phyloP scores from a whole-genome alignment of 2,888 invertebrate species.

The Drosophila siamana region DNA sequence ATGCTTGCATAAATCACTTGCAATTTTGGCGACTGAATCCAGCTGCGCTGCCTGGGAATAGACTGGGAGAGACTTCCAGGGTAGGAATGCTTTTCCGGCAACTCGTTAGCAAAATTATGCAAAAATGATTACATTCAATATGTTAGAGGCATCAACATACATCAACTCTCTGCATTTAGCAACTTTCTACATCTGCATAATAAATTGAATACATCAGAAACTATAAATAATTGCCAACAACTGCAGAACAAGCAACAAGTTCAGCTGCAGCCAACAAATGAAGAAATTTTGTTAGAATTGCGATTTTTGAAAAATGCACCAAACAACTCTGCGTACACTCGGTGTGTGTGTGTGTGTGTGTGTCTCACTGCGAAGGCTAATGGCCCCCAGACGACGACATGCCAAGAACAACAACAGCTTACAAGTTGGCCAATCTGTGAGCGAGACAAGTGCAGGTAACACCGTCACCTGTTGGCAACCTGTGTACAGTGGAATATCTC shows the following conservation, averaged over 20 bases:
- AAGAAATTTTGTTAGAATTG: constrained; percentile 80
- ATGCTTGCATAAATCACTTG: constrained; percentile 6
- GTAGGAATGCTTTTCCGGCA: constrained; percentile 40
- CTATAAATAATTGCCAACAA: constrained; percentile 80
- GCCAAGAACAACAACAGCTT: constrained; percentile 41
- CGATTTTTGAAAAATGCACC: constrained; percentile 57
- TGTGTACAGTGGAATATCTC: constrained; percentile 35
- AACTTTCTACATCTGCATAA: constrained; percentile 76
- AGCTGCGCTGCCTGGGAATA: background rate
- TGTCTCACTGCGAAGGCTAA: constrained; percentile 65
- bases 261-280: constrained; percentile 71
- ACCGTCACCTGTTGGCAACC: constrained; percentile 46
- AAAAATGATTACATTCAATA: constrained; percentile 65
- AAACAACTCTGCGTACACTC: constrained; percentile 4
- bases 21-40: constrained; percentile 6
- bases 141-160: constrained; percentile 69
- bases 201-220: constrained; percentile 79
- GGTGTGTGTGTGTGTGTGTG: constrained; percentile 15
- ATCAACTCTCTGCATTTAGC: constrained; percentile 74
- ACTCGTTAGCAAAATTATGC: constrained; percentile 50
- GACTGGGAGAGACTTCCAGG: constrained; percentile 4
- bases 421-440: constrained; percentile 66
- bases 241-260: constrained; percentile 73
- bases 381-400: constrained; percentile 50
- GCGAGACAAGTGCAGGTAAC: constrained; percentile 71